phyloP scores from a whole-genome alignment of 2,797 vertebrate genomes.

The Threskiornis aethiopicus region DNA sequence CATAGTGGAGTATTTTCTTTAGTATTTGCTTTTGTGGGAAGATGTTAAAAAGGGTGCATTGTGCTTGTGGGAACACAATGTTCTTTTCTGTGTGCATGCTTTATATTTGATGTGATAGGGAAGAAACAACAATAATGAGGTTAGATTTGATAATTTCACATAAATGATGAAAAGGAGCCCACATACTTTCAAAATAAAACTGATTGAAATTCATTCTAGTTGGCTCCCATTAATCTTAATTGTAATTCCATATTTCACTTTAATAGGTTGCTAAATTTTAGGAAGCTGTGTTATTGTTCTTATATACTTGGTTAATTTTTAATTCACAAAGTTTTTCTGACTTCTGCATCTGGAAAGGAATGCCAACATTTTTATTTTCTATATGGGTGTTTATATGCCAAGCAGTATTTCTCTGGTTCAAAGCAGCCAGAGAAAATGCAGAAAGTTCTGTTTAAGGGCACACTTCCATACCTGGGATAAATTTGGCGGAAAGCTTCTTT shows the following conservation, averaged over 20 bases:
- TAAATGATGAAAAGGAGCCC: conserved; percentile 26
- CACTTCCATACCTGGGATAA: conserved; percentile 16
- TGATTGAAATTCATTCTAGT: conserved; percentile 46
- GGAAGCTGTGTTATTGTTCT: conserved; percentile 28
- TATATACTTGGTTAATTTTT: conserved; percentile 7
- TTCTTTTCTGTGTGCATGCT: conserved; percentile 23
- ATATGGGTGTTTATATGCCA: background rate
- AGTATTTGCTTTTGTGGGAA: background rate
- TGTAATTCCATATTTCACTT: conserved; percentile 25
- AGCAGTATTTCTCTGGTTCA: background rate
- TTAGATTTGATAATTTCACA: conserved; percentile 25
- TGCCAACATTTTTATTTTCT: conserved; percentile 15
- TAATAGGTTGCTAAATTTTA: conserved; percentile 25
- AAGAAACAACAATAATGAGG: conserved; percentile 44
- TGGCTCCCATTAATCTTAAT: conserved; percentile 42
- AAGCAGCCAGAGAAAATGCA: background rate
- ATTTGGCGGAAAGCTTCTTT: background rate
- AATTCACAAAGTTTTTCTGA: conserved; percentile 34
- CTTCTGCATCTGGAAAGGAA: conserved; percentile 41
- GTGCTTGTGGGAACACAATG: background rate
- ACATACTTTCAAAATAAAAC: conserved; percentile 45
- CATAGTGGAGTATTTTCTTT: background rate
- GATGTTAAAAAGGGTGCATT: background rate
- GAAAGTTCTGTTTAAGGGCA: background rate
- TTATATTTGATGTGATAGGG: background rate